These are phyloP conservation scores for Anastatus disparis DNA, from an alignment of 1,140 invertebrate species.

Conservation along the genomic window DNA sequence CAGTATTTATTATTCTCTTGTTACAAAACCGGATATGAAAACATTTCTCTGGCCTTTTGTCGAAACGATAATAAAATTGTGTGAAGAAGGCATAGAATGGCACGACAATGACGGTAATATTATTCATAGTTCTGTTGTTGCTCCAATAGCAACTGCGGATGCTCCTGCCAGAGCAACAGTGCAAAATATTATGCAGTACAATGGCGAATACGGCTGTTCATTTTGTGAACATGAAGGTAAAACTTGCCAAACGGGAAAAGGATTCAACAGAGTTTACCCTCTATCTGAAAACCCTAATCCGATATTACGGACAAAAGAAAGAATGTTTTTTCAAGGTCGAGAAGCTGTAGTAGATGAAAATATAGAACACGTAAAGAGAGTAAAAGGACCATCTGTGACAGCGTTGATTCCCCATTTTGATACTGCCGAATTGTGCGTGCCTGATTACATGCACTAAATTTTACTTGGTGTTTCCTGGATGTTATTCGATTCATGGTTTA, in stretches of 20 bases:
- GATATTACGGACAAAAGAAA: not conserved
- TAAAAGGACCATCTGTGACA: conserved; percentile 4
- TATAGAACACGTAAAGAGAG: not conserved
- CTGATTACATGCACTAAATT: not conserved
- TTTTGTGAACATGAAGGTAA: conserved; percentile 25
- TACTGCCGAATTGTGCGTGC: not conserved
- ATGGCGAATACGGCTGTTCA: conserved; percentile 11
- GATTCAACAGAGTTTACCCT: not conserved
- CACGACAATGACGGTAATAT: too few species aligned
- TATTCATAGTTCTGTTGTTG: conserved; percentile 6
- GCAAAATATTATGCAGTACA: conserved; percentile 26
- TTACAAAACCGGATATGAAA: too few species aligned
- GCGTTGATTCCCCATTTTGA: not conserved
- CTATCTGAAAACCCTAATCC: too few species aligned
- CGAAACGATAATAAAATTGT: too few species aligned
- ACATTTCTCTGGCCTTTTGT: too few species aligned
- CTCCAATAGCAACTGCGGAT: conserved; percentile 17
- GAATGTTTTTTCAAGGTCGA: not conserved
- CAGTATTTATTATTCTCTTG: too few species aligned
- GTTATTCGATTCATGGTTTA: conserved; percentile 15
- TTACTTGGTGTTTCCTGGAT: not conserved
- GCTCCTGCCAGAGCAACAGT: too few species aligned
- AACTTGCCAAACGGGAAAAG: not conserved
- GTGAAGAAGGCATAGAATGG: too few species aligned
- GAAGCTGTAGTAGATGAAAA: not conserved